These are phyloP conservation scores for Astyanax mexicanus DNA, from an alignment of 2,797 vertebrate species.

Conservation along the genomic window DNA sequence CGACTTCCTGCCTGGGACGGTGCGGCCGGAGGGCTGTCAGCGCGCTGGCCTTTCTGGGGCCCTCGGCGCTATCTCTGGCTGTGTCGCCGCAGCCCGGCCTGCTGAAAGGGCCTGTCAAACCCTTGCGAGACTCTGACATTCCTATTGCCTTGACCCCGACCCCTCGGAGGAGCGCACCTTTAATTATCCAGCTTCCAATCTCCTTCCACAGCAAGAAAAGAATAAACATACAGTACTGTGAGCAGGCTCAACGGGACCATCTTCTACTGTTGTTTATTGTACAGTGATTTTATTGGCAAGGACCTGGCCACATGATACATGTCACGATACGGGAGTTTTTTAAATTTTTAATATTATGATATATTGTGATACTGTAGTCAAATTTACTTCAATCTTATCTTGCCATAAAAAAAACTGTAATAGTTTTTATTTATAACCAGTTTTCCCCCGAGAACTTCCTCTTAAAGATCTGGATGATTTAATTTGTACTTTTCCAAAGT, in stretches of 20 bases:
- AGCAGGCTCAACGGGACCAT: not conserved
- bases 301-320: too few species aligned
- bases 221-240: conserved; percentile 23
- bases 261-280: too few species aligned
- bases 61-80: conserved; percentile 65
- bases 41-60: conserved; percentile 74
- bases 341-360: too few species aligned
- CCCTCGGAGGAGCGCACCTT: conserved; percentile 57
- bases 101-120: conserved; percentile 81
- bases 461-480: too few species aligned
- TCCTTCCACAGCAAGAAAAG: conserved; percentile 33
- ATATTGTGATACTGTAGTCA: too few species aligned
- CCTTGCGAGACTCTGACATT: conserved; percentile 77
- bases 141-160: conserved; percentile 76
- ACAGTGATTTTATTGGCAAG: too few species aligned
- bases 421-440: too few species aligned
- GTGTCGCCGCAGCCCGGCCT: conserved; percentile 65
- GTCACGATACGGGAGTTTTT: too few species aligned
- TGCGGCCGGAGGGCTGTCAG: conserved; percentile 93
- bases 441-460: too few species aligned
- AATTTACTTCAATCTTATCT: too few species aligned
- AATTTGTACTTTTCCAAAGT: too few species aligned
- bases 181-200: conserved; percentile 59
- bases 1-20: conserved; percentile 97
- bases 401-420: too few species aligned